Evolutionary conservation across 2,113 vertebrate species (phyloP).

Genomic region (Centropristis striata): DNA sequence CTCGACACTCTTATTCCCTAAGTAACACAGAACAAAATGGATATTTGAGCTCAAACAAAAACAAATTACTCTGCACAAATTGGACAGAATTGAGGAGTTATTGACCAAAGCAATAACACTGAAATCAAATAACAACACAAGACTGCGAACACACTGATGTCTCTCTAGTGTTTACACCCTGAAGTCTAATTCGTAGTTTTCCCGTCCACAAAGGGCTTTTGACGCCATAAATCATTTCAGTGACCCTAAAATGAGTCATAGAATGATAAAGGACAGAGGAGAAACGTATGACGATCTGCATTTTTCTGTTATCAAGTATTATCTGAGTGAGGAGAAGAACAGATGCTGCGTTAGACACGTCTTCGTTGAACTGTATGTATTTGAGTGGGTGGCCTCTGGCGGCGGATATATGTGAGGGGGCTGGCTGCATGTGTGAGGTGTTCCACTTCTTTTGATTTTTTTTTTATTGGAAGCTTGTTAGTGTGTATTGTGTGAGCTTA

Average conservation of each 20-base stretch:
- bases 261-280: background rate
- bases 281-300: background rate
- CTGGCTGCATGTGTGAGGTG: slow-evolving; percentile 6
- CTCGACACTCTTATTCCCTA: background rate
- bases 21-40: background rate
- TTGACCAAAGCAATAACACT: slow-evolving; percentile 20
- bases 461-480: background rate
- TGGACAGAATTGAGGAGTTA: slow-evolving; percentile 9
- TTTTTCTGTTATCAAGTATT: slow-evolving; percentile 29
- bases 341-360: slow-evolving; percentile 61
- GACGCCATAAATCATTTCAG: background rate
- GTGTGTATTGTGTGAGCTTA: background rate
- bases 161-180: background rate
- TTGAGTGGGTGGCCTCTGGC: slow-evolving; percentile 66
- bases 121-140: slow-evolving; percentile 22
- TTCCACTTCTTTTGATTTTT: background rate
- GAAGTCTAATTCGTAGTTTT: slow-evolving; percentile 10
- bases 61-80: slow-evolving; percentile 25
- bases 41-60: slow-evolving; percentile 33
- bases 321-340: slow-evolving; percentile 32
- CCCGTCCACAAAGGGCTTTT: background rate
- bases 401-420: slow-evolving; percentile 45
- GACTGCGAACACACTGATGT: background rate
- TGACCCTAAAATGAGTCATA: slow-evolving; percentile 42
- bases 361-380: slow-evolving; percentile 45